phyloP scores from a whole-genome alignment of 2,113 vertebrate species.

The Telmatochromis sp. region DNA sequence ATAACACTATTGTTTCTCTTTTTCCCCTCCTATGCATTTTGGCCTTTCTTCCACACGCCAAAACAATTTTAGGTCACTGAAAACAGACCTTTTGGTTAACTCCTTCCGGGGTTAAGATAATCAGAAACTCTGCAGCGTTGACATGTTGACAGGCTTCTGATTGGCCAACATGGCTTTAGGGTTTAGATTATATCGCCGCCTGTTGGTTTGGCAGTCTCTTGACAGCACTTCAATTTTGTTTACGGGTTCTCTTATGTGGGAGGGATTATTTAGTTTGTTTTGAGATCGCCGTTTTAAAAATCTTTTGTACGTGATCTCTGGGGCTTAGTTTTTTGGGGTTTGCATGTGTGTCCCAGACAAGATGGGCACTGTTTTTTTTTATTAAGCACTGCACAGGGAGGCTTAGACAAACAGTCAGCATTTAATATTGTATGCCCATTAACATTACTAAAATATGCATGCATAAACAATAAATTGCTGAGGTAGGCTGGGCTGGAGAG shows the following conservation, averaged over 20 bases:
- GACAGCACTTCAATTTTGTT: neutral
- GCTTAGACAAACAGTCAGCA: slow-evolving; percentile 8
- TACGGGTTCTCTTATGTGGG: neutral
- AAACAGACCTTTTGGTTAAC: neutral
- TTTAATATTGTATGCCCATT: slow-evolving; percentile 15
- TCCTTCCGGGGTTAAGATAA: neutral
- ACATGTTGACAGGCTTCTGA: neutral
- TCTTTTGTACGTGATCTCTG: neutral
- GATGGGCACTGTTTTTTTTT: neutral
- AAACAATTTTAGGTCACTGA: neutral
- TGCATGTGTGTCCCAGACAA: neutral
- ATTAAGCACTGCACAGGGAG: neutral
- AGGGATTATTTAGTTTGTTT: neutral
- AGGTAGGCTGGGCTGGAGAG: neutral
- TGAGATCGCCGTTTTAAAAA: neutral
- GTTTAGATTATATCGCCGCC: neutral
- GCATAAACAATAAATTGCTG: slow-evolving; percentile 21
- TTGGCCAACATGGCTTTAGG: neutral
- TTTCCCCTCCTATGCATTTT: neutral
- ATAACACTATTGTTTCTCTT: neutral
- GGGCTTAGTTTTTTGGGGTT: neutral
- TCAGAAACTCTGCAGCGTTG: neutral
- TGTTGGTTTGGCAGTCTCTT: neutral
- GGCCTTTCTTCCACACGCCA: neutral
- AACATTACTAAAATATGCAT: slow-evolving; percentile 27